A percentile compares a stretch with the other conserved stretches of the same genome.
Conservation (phyloP, 2,113 vertebrate genomes). For the Burhinus bistriatus region DNA sequence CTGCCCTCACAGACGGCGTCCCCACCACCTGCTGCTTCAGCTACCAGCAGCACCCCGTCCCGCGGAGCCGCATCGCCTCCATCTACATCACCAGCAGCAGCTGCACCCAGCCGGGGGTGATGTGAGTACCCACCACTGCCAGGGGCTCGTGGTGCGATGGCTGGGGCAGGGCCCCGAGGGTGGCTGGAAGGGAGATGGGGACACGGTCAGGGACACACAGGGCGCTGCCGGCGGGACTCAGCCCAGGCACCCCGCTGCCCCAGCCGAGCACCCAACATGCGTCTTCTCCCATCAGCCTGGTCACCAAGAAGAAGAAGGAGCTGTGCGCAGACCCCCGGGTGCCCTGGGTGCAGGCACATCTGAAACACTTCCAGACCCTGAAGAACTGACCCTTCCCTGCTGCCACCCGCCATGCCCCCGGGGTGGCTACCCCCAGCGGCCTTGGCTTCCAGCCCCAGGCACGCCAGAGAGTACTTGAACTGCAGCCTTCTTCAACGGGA, state of each 20-base stretch:
- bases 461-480: neutral
- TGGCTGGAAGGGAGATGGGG: rapidly evolving
- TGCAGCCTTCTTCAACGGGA: rapidly evolving
- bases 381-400: neutral
- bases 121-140: neutral
- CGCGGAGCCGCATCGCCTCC: neutral
- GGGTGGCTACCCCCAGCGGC: rapidly evolving
- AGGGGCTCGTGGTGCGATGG: rapidly evolving
- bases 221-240: rapidly evolving
- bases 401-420: rapidly evolving
- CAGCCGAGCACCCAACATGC: rapidly evolving
- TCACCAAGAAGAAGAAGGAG: neutral
- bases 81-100: neutral
- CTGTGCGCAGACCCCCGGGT: neutral
- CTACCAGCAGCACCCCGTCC: neutral
- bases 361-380: neutral
- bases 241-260: rapidly evolving
- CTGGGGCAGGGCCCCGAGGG: rapidly evolving
- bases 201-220: rapidly evolving
- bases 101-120: neutral
- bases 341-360: neutral
- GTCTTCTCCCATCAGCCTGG: neutral
- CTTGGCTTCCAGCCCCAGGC: neutral
- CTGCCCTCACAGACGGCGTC: neutral
- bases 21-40: neutral